Evolutionary conservation across 1,140 invertebrate species (phyloP), one percentile per base, ranked within the genome.

Genomic region (Tribolium castaneum): DNA sequence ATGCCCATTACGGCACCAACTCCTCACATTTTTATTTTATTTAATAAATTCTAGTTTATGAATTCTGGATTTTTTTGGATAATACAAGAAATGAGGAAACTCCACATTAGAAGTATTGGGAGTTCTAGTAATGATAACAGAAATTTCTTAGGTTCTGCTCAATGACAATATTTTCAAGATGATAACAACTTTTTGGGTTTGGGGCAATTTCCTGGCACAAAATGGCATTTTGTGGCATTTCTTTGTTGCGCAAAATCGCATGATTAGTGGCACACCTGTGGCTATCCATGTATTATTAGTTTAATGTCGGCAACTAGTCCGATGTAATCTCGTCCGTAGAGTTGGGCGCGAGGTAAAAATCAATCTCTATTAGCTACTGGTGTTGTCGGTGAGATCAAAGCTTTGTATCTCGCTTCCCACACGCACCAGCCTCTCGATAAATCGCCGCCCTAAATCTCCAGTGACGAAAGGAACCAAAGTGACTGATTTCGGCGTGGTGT

Each of bases 381-480:
- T 56, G 52, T 56, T 75, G 52, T 75, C 72, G 49, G 66, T 49
- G 66, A 79, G 77, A 80, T 80, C 77, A 79, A 80, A 80, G 77
- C 50, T 45, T 54, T 49, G 50, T 16, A 71, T n/a, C 19, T 35
- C 52, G 54, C 77, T 75, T 70, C 77, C 77, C 77, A 78, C 77
- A 78, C 77, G 77, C 77, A 75, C 77, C 54, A 49, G 45, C 70
- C 66, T 71, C 76, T 62, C 66, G 12, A 76, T 70, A 54, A 70
- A 70, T 70, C 78, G 25, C 25, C 77, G 59, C 12, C 78, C 77
- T 50, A 70, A 76, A 76, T 76, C 72, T 56, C 25, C 73, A 70
- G 22, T 59, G 77, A 79, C 54, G 74, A 76, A 78, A 78, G 71
- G 34, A 62, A 78, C 49, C 34, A 56, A 74, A 34, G 34, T 51